Base-by-base conservation (phyloP, 2,888 invertebrate genomes). In the Tenthredo notha region DNA sequence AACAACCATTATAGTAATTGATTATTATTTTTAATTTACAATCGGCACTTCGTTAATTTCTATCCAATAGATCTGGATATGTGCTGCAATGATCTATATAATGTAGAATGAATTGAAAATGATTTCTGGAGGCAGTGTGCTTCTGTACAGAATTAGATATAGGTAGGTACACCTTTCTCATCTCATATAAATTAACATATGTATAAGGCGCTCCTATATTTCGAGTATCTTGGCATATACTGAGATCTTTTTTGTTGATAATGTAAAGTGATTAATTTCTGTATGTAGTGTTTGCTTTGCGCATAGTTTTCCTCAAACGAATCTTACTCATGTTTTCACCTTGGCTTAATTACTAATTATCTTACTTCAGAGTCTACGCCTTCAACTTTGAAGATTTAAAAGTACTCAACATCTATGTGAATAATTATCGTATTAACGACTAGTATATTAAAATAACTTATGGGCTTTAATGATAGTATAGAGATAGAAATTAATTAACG, bases 231-330 rank as follows among this genome's bases (percentile, higher is more conserved):
- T 74, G 40, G 40, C 72, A 43, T 74, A 74, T 29, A 15, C 18
- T 21, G 15, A 37, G 70, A 43, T 43, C 43, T 40, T 43, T 74
- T 21, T 74, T 21, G 18, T 43, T 18, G 18, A 25, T 43, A 21
- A 74, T 43, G 72, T 21, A 1, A 43, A 74, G 43, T 74, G 37
- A 74, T 43, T 74, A 74, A 74, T 74, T 74, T 74, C 72, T 43
- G n/a, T 12, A 43, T 74, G n/a, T 21, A 25, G 21, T 40, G 21
- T 67, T 67, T 67, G 67, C 67, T 67, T 67, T 33, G 67, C 67
- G 67, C 67, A 33, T 33, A 33, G 33, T 74, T 74, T 43, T 74
- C 25, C 72, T 43, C 7, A 33, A 74, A 74, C 70, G 33, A 15
- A n/a, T 70, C 33, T 15, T 70, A 61, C 21, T 37, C 18, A 37